Conservation (phyloP, 2,797 vertebrate genomes). For the Pantherophis vulpinus region DNA sequence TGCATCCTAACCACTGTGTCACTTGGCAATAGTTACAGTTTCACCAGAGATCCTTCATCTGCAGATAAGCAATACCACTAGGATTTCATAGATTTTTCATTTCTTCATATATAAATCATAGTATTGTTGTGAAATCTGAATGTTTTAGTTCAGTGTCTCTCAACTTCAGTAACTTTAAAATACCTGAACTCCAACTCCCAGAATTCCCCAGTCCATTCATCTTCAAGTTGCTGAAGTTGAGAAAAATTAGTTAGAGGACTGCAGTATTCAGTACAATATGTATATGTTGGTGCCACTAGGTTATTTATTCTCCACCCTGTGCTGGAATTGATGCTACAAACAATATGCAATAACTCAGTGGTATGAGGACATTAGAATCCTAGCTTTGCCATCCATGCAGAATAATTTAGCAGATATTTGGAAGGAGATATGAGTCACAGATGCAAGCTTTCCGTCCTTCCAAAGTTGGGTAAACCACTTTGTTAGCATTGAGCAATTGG, state of each 20-base stretch:
- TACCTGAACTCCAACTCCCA: not conserved
- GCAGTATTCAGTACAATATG: too few relatives aligned
- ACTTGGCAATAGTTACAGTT: not conserved
- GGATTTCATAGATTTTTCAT: not conserved
- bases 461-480: not conserved
- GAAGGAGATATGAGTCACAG: not conserved
- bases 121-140: not conserved
- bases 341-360: not conserved
- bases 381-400: not conserved
- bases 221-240: not conserved
- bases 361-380: not conserved
- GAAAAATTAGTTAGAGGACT: not conserved
- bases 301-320: not conserved
- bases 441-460: not conserved
- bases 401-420: not conserved
- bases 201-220: not conserved
- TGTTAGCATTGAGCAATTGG: not conserved
- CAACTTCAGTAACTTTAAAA: not conserved
- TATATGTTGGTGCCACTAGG: not conserved
- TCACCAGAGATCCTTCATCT: not conserved
- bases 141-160: not conserved
- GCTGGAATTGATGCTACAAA: not conserved
- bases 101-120: not conserved
- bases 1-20: not conserved
- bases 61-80: not conserved